These are phyloP conservation scores for Aspiorhynchus laticeps DNA, from an alignment of 2,113 vertebrate genomes.

Conservation along the genomic window DNA sequence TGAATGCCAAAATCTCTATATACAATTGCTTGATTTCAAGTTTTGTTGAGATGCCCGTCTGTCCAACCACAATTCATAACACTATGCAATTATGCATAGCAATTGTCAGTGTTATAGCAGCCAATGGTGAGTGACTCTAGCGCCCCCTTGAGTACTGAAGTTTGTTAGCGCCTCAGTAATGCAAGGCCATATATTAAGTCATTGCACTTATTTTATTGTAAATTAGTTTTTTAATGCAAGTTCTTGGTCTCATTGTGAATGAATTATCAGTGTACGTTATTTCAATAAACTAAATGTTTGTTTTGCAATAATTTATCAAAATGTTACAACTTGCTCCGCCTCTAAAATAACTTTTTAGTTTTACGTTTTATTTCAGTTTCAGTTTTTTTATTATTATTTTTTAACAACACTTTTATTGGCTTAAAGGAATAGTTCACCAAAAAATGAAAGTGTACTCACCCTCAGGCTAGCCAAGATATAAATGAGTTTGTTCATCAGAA, in stretches of 20 bases:
- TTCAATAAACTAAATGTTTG: background rate
- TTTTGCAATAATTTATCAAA: background rate
- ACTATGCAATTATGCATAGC: background rate
- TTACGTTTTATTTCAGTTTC: too few relatives aligned
- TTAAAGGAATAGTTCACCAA: too few relatives aligned
- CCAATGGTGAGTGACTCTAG: background rate
- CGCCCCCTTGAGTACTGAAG: background rate
- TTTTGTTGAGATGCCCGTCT: background rate
- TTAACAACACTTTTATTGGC: too few relatives aligned
- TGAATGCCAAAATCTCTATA: background rate
- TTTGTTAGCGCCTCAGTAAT: background rate
- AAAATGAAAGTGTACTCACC: too few relatives aligned
- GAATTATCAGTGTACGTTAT: background rate
- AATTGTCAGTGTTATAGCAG: background rate
- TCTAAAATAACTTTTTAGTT: background rate
- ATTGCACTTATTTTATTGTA: background rate
- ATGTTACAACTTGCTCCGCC: background rate
- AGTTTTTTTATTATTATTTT: too few relatives aligned
- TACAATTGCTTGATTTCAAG: background rate
- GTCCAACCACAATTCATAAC: background rate
- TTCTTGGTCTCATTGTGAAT: background rate
- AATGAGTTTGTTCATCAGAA: too few relatives aligned
- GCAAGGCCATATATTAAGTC: background rate
- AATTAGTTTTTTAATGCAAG: background rate
- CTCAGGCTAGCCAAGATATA: too few relatives aligned